These are phyloP conservation scores for Ficedula albicollis DNA, from an alignment of 2,797 vertebrate genomes.

Conservation along the genomic window DNA sequence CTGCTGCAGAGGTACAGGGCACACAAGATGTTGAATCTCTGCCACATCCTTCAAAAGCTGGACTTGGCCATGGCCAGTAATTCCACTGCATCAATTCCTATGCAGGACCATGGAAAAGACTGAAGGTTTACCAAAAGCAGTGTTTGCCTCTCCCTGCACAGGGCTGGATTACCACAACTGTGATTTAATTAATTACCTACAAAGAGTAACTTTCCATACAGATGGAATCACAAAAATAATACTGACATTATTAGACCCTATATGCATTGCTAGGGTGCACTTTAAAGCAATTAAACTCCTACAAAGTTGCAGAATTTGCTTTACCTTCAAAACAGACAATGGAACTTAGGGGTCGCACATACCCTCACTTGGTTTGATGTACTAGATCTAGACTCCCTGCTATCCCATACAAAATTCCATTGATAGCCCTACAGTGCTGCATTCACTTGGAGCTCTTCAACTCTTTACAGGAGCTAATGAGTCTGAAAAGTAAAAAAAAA, in stretches of 20 bases:
- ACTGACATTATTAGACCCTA: not conserved
- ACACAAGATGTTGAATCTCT: not conserved
- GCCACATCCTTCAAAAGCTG: not conserved
- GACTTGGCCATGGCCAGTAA: not conserved
- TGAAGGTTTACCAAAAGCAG: not conserved
- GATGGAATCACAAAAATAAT: not conserved
- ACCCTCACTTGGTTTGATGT: not conserved
- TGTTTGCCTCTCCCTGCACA: not conserved
- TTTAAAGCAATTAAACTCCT: not conserved
- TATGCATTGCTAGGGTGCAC: not conserved
- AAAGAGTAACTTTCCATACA: not conserved
- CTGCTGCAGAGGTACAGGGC: not conserved
- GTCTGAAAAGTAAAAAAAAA: not conserved
- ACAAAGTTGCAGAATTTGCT: not conserved
- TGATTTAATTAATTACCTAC: not conserved
- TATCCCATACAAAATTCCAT: not conserved
- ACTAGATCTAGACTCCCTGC: not conserved
- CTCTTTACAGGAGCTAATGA: not conserved
- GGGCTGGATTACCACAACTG: not conserved
- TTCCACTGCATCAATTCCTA: not conserved
- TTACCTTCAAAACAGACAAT: not conserved
- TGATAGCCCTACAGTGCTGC: not conserved
- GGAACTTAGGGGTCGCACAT: not conserved
- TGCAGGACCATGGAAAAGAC: not conserved
- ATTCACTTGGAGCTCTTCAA: not conserved